Percentiles rank a stretch among this genome's conserved stretches.
Conservation (phyloP, 2,888 invertebrate genomes). For the Eumacrocentrus americanus region DNA sequence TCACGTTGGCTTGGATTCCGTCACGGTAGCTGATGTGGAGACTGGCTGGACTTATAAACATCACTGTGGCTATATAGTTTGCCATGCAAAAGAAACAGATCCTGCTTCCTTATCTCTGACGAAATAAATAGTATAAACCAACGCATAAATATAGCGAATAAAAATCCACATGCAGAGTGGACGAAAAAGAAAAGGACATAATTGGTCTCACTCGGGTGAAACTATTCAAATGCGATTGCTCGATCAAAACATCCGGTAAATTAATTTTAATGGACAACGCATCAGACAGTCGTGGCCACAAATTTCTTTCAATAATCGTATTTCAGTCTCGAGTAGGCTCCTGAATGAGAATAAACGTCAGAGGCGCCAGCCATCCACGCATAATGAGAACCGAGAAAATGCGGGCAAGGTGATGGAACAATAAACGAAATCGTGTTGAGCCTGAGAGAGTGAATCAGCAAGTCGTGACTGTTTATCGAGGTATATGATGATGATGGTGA, state of each 20-base stretch:
- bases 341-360: not conserved
- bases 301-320: not conserved
- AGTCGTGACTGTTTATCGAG: too few species aligned
- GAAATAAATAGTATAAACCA: not conserved
- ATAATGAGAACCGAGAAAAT: not conserved
- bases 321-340: too few species aligned
- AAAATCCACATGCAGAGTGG: not conserved
- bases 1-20: conserved; percentile 33
- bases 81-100: conserved; percentile 1
- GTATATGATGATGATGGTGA: conserved; percentile 29
- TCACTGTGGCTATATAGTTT: not conserved
- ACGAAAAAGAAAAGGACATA: conserved; percentile 9
- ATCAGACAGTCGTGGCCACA: not conserved
- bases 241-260: conserved; percentile 26
- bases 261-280: conserved; percentile 1
- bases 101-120: not conserved
- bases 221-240: conserved; percentile 14
- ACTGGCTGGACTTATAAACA: too few species aligned
- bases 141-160: not conserved
- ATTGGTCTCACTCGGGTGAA: conserved; percentile 17
- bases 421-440: conserved; percentile 9
- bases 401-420: conserved; percentile 14
- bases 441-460: conserved; percentile 1
- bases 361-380: too few species aligned
- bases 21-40: conserved; percentile 29